Evolutionary conservation across 2,113 vertebrate genomes (phyloP), one percentile per base, ranked within the genome.

Genomic region (Perca schrenkii): DNA sequence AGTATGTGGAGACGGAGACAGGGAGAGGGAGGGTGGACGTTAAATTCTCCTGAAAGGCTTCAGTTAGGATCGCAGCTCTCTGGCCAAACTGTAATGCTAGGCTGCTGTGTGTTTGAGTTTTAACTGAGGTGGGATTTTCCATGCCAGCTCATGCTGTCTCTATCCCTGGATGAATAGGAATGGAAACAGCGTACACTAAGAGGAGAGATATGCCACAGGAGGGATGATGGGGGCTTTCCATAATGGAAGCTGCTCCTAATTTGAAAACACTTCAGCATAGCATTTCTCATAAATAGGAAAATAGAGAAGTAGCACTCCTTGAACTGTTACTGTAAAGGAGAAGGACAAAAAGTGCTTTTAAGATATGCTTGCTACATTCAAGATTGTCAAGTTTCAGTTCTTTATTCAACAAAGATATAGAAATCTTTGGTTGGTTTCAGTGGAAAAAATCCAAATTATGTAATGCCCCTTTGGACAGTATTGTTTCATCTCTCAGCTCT

Each of bases 121-220:
- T 65, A 86, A 82, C 80, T 64, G 83, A 85, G 86, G 91, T 82
- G 83, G 88, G 91, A 91, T 94, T 95, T 95, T 95, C 92, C 93
- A 89, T 94, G 87, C 92, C 93, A 93, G 74, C 89, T 94, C 90
- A 94, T 84, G 83, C 92, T 86, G 46, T 64, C 89, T 90, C 63
- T 71, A 77, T 80, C 88, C 85, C 54, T 49, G 86, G 75, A 84
- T 82, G 78, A 86, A 87, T 19, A n/a, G 77, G n/a, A 86, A 34
- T 89, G 89, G 81, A 92, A 88, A 90, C 14, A 75, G 69, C 6
- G 50, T 34, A 57, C 2, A 76, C 58, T 81, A 67, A 86, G 85
- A 75, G 80, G 25, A 79, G 62, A 84, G 86, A 85, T 82, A 80
- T 78, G 86, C 84, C 70, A 65, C 63, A 10, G 82, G 64, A 86